phyloP scores from a whole-genome alignment of 1,140 invertebrate species.

The Lepidurus arcticus region DNA sequence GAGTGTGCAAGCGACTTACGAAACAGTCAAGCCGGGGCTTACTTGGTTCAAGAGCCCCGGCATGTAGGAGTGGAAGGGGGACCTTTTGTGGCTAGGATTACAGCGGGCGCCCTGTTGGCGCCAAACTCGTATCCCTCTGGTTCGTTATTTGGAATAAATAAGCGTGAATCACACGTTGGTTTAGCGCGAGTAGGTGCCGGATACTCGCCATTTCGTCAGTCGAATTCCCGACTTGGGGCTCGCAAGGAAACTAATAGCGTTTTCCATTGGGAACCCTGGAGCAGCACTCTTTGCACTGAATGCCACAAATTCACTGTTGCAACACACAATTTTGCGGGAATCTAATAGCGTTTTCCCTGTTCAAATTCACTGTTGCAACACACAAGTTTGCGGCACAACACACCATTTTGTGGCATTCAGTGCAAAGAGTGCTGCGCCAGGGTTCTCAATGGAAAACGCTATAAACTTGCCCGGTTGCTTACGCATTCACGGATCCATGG shows the following conservation, averaged over 20 bases:
- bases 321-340: no score
- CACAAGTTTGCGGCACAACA: no score
- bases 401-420: no score
- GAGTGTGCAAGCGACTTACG: background rate
- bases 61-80: background rate
- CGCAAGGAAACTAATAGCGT: background rate
- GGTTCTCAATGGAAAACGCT: no score
- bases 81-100: slow-evolving; percentile 15
- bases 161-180: slow-evolving; percentile 5
- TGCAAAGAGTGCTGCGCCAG: no score
- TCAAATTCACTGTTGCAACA: no score
- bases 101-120: slow-evolving; percentile 1
- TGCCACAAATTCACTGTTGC: no score
- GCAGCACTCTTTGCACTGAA: no score
- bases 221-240: background rate
- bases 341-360: no score
- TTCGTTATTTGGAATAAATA: slow-evolving; percentile 3
- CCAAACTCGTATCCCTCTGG: background rate
- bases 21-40: background rate
- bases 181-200: background rate
- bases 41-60: background rate
- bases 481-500: no score
- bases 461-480: no score
- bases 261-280: no score
- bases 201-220: background rate